Base-by-base conservation (phyloP, 2,888 invertebrate genomes). In the Callyntrura guangdongensis region DNA sequence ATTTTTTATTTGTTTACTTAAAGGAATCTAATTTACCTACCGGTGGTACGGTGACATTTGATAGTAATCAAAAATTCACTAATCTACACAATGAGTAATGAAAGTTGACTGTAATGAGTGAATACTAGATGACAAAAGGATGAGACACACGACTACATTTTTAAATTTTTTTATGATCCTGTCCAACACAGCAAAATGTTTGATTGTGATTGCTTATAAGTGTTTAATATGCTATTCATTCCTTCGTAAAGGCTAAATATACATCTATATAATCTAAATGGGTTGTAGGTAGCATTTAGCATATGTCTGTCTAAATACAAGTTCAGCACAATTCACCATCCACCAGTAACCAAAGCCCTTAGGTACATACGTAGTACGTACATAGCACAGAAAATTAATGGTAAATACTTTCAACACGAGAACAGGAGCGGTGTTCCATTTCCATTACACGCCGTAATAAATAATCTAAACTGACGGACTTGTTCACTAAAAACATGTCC, bases 1-100 rank as follows among this genome's bases (percentile, higher is more conserved):
- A 36, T n/a, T 74, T 79, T 79, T 79, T 36, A 0, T 27, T 27
- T 56, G 27, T 56, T 64, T 64, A 45, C 64, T 64, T 17, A 12
- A 12, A 8, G 22, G n/a, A 64, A 61, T 45, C 47, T 8, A 74
- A 47, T 25, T 11, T 22, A 22, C 14, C 11, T 49, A 45, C 69
- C 74, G 69, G 69, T 17, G 72, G 4, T 25, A 45, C 56, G 59
- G 79, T 89, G 89, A 89, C 89, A 89, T 79, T 77, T 56, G 89
- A 89, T 89, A 89, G 77, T n/a, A 61, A 89, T 89, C 89, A 84
- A 47, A 56, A 89, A 77, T 49, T 53, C n/a, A 11, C 49, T 17
- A 72, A 45, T 12, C 36, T 17, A 47, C 9, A 72, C n/a, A 27
- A 20, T 49, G 11, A 74, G 22, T 49, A 74, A 49, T 49, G 74